Evolutionary conservation across 2,888 invertebrate genomes (phyloP), one percentile per base, ranked within the genome.

Genomic region (Zaprionus obscuricornis): DNA sequence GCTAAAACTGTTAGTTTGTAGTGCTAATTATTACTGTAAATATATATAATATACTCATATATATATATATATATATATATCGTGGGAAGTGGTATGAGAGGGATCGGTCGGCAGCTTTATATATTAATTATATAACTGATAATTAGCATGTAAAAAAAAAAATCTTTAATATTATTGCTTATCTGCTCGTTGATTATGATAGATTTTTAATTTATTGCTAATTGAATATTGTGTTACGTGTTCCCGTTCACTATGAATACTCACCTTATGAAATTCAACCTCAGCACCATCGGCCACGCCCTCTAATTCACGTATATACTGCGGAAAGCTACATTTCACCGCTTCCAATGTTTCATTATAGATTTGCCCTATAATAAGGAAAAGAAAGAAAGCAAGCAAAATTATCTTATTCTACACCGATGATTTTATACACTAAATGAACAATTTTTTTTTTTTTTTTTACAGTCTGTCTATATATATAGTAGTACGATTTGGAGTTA

Each of bases 271-370:
- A 88, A 97, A 97, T 0, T 96, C 94, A 2, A 97, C 94, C 69
- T 93, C 92, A 1, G 96, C 94, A 0, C 97, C 97, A 86, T 96
- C 96, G 4, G 97, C 95, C n/a, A 94, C 78, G 4, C 97, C 97
- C 87, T 95, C 93, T 29, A 97, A 91, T 90, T 97, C 97, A 59
- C 93, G 92, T 1, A 97, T 91, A 85, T 97, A 97, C 81, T 96
- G 95, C 0, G 97, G 96, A 89, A 93, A 96, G 74, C 94, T 93
- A 40, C 91, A 89, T 73, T 93, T 93, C 70, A 95, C 94, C 63
- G 92, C 92, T 2, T 91, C 91, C 34, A 97, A 91, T 0, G 96
- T 96, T 51, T 92, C 93, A 17, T 96, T 95, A 84, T 96, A 97
- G 0, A 94, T 93, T 58, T 91, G 88, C 63, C 79, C 90, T 90